Evolutionary conservation across 2,113 vertebrate species (phyloP), one percentile per base, ranked within the genome.

Genomic region (Pagrus major): DNA sequence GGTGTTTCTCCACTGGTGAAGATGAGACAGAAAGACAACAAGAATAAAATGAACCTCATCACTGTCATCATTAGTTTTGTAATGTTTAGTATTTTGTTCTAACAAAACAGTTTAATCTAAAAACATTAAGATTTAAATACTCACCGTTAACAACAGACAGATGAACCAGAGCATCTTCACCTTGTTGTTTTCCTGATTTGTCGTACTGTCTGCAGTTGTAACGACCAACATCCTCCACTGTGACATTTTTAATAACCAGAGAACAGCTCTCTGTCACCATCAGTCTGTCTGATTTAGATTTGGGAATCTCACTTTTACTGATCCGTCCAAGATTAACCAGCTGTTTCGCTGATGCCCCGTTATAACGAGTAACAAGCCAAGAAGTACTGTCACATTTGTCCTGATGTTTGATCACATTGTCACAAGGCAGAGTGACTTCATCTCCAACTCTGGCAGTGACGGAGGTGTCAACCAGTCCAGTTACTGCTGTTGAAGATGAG

Each of bases 181-280:
- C 41, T 42, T 42, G 41, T 5, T 16, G 5, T 29, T 2, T 2
- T 67, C 21, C 31, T 63, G 56, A 42, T 42, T 4, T 42, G 14
- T 39, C n/a, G n/a, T n/a, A 1, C 37, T 56, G 29, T 29, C 29
- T 18, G 16, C 78, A 81, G 39, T 0, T 0, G 31, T 81, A 85
- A 1, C 0, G 3, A 27, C 70, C 74, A 21, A 1, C 74, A 65
- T 86, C 78, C 6, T 47, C 15, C 0, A 0, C 7, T 42, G 20
- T 29, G 74, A 81, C 39, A 0, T 37, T 49, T 65, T 80, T 66
- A 47, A 83, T 67, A 25, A 71, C 54, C 76, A 83, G 64, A 74
- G 69, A 78, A 56, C 81, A 78, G 4, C 66, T 21, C 4, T 21
- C 21, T 33, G 37, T 41, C 4, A 85, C 27, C 3, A 8, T 67